These are phyloP conservation scores for Discoglossus pictus DNA, from an alignment of 2,797 vertebrate species.

Conservation along the genomic window DNA sequence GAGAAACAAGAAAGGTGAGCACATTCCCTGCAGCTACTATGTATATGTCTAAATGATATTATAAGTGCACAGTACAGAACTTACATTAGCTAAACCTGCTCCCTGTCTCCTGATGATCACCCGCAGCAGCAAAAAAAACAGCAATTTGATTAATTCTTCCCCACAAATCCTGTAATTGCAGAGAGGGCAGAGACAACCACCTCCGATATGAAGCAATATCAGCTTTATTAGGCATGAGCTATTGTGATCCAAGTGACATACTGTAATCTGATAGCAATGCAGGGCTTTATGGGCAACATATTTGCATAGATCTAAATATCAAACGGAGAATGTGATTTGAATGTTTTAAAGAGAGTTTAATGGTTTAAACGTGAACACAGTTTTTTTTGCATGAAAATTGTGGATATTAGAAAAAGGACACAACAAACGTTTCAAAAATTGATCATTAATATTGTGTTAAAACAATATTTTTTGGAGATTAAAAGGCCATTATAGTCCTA, in stretches of 20 bases:
- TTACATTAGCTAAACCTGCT: conserved; percentile 46
- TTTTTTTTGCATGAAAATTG: too few species aligned
- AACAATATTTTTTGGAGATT: too few species aligned
- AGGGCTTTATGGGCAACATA: too few species aligned
- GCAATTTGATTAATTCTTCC: conserved; percentile 30
- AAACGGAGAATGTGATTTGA: too few species aligned
- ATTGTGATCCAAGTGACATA: too few species aligned
- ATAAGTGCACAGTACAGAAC: conserved; percentile 47
- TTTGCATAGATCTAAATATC: too few species aligned
- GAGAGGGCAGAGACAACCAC: not conserved
- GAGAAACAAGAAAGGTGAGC: conserved; percentile 43
- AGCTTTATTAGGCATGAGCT: conserved; percentile 31
- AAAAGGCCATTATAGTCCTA: too few species aligned
- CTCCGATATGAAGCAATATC: conserved; percentile 8
- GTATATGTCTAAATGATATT: conserved; percentile 49
- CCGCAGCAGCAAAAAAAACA: conserved; percentile 32
- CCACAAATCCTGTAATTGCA: conserved; percentile 18
- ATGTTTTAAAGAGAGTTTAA: too few species aligned
- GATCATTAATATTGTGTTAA: too few species aligned
- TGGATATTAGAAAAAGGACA: too few species aligned
- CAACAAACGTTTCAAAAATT: too few species aligned
- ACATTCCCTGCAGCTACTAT: conserved; percentile 45
- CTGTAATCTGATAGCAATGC: conserved; percentile 20
- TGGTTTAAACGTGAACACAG: too few species aligned
- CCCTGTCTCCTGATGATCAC: conserved; percentile 38